These are phyloP conservation scores for Echinarachnius parma DNA, from an alignment of 53 echinoderm and acorn worm species.

Conservation along the genomic window DNA sequence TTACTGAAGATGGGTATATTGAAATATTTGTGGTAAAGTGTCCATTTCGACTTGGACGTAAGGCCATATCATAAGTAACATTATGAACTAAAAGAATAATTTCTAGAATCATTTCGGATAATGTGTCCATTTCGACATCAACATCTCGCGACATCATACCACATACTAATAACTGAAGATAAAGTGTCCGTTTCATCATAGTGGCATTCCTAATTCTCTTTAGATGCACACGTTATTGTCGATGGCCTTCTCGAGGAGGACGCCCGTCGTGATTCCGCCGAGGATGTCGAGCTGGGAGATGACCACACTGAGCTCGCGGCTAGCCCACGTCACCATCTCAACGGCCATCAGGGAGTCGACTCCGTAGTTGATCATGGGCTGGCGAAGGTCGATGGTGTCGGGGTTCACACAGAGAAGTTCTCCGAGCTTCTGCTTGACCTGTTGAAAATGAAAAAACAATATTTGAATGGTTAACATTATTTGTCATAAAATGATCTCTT, in stretches of 20 bases:
- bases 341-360: constrained; percentile 96
- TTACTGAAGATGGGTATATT: too few relatives aligned
- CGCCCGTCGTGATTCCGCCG: constrained; percentile 74
- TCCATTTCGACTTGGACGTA: too few relatives aligned
- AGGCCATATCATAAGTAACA: too few relatives aligned
- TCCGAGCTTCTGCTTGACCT: constrained; percentile 79
- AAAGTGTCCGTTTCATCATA: too few relatives aligned
- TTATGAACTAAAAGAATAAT: too few relatives aligned
- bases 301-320: constrained; percentile 73
- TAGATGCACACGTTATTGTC: constrained; percentile 64
- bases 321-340: constrained; percentile 98
- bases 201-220: too few relatives aligned
- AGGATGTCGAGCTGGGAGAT: constrained; percentile 95
- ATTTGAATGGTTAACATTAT: too few relatives aligned
- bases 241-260: constrained; percentile 73
- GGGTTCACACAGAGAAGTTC: constrained; percentile 81
- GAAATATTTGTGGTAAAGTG: too few relatives aligned
- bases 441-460: background rate
- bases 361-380: constrained; percentile 96
- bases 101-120: too few relatives aligned
- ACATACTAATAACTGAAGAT: background rate
- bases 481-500: too few relatives aligned
- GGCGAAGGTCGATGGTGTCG: constrained; percentile 81
- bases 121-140: background rate
- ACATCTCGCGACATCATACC: background rate